Evolutionary conservation across 2,888 invertebrate genomes (phyloP).

Genomic region (Megastigmus dorsalis): DNA sequence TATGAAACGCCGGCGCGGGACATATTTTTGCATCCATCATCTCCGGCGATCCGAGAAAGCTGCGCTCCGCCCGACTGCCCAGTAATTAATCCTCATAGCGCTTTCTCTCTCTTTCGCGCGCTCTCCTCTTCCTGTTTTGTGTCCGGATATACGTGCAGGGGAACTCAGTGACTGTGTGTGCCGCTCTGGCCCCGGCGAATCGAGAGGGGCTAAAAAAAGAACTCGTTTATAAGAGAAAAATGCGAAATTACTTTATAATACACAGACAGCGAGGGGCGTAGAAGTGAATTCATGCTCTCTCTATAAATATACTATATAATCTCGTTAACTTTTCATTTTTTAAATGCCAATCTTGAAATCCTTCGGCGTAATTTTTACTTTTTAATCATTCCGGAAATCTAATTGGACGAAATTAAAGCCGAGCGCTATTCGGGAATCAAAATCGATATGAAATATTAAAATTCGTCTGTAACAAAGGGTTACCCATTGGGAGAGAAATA

Average conservation of each 20-base stretch:
- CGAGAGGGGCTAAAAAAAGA: neutral
- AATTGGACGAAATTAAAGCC: too few relatives aligned
- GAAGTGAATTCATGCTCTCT: neutral
- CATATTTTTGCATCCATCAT: conserved; percentile 51
- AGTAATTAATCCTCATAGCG: conserved; percentile 47
- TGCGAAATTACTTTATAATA: conserved; percentile 1
- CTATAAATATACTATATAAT: neutral
- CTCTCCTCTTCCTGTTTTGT: neutral
- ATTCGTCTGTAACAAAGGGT: too few relatives aligned
- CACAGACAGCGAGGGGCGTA: neutral
- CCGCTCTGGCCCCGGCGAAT: neutral
- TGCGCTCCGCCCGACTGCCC: neutral
- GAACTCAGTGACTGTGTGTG: neutral
- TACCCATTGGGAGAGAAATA: too few relatives aligned
- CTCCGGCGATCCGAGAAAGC: conserved; percentile 43
- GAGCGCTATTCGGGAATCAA: too few relatives aligned
- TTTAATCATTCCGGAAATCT: too few relatives aligned
- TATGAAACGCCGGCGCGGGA: conserved; percentile 30
- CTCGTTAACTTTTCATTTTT: too few relatives aligned
- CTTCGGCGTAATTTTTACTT: too few relatives aligned
- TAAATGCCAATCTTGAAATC: too few relatives aligned
- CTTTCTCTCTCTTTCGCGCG: neutral
- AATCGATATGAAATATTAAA: too few relatives aligned
- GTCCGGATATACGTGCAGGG: neutral
- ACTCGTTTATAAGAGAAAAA: conserved; percentile 20